Base-by-base conservation (phyloP, 2,113 vertebrate species). In the Mesoclemmys tuberculata region DNA sequence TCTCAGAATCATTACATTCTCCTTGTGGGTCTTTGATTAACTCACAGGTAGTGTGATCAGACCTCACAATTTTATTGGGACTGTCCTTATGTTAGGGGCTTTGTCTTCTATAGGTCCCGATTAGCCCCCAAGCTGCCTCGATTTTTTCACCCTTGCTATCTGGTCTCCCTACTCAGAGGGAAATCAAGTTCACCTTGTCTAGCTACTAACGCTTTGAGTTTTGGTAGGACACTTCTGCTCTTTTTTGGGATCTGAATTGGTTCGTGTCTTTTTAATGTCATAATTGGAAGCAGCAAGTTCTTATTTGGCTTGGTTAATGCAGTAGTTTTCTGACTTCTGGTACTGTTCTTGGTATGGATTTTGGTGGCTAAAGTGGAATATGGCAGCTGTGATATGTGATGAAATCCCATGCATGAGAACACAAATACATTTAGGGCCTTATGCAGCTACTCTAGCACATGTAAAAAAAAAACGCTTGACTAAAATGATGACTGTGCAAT, bases 151-250 rank as follows among this genome's bases (percentile, higher is more conserved):
- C 8, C 16, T 64, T 64, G 29, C 12, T 61, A n/a, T n/a, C 7
- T 64, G 61, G 61, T 64, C 7, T n/a, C 8, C 35, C 61, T n/a
- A 84, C 82, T 93, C 38, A 11, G 29, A 82, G 84, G 84, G 85
- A 96, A 93, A 41, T 51, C 12, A 48, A 24, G 48, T 87, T 95
- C 41, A 27, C 91, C 84, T 88, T 18, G 55, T 91, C 86, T 90
- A 92, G 58, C 75, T 93, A 83, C 86, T 31, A 61, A 61, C 58
- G 31, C 14, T 61, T 58, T 31, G 29, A 61, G 29, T 85, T 90
- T n/a, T 7, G 11, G 14, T 89, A 13, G 6, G 29, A 61, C 4
- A 61, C 58, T 61, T 61, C 58, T 11, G 48, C 3, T 44, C 49
- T 88, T 84, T 93, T 88, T 78, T 88, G 79, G 92, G 51, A 26